Percentiles rank a stretch among this genome's conserved stretches.
phyloP scores from a whole-genome alignment of 2,113 vertebrate genomes.

The Ondatra zibethicus region DNA sequence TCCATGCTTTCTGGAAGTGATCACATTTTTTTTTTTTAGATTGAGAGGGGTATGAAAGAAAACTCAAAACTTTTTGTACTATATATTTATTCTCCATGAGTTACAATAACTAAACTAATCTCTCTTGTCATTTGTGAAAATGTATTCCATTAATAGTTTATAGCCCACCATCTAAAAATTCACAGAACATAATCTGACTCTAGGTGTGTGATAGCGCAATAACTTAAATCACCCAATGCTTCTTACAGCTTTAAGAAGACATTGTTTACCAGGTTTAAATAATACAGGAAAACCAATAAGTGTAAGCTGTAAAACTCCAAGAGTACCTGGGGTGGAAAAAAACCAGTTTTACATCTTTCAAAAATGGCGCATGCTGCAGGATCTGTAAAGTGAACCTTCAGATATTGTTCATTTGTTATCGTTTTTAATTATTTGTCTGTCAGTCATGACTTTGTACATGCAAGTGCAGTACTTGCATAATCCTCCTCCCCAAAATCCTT shows the following conservation, averaged over 20 bases:
- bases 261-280: background rate
- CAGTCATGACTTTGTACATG: background rate
- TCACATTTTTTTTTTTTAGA: background rate
- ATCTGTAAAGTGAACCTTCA: background rate
- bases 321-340: background rate
- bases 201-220: background rate
- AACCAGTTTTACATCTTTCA: background rate
- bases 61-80: background rate
- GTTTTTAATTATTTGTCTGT: background rate
- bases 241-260: background rate
- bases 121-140: background rate
- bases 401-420: background rate
- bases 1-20: background rate
- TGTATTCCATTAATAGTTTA: constrained; percentile 18
- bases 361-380: background rate
- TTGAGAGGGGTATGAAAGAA: background rate
- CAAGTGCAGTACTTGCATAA: background rate
- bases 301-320: background rate
- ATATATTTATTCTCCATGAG: background rate
- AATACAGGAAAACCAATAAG: background rate
- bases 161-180: constrained; percentile 54
- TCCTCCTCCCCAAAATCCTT: background rate
- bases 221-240: background rate
- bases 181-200: background rate
- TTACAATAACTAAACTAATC: constrained; percentile 28